phyloP scores from a whole-genome alignment of 2,113 vertebrate genomes.

The Tautogolabrus adspersus region DNA sequence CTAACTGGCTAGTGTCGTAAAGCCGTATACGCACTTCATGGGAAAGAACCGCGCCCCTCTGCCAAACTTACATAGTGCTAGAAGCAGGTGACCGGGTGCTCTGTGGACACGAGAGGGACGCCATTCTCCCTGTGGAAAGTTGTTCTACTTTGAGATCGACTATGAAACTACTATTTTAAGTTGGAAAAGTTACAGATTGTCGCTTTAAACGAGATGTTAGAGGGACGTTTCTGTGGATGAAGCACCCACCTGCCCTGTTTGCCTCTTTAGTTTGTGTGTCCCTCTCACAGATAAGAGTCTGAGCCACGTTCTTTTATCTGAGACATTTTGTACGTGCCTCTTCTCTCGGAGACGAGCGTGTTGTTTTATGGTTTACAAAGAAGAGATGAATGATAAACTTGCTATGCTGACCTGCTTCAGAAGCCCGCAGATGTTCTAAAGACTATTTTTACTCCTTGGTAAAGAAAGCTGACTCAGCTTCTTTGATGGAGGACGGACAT shows the following conservation, averaged over 20 bases:
- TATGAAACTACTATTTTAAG: too few relatives aligned
- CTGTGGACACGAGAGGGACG: too few relatives aligned
- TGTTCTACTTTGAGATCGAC: too few relatives aligned
- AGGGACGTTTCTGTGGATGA: background rate
- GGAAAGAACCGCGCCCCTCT: too few relatives aligned
- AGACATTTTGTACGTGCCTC: background rate
- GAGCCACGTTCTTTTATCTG: constrained; percentile 3
- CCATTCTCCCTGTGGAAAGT: too few relatives aligned
- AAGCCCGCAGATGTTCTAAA: background rate
- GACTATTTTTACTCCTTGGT: background rate
- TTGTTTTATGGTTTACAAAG: constrained; percentile 3
- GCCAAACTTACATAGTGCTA: too few relatives aligned
- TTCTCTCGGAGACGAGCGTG: background rate
- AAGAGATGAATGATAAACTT: constrained; percentile 29
- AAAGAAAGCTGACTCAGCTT: background rate
- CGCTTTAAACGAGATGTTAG: background rate
- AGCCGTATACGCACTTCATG: too few relatives aligned
- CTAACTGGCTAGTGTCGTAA: too few relatives aligned
- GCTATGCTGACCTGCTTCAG: constrained; percentile 2
- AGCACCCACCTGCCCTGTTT: too few relatives aligned
- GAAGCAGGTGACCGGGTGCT: too few relatives aligned
- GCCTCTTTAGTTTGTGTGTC: background rate
- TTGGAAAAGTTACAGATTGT: too few relatives aligned
- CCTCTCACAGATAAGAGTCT: background rate
- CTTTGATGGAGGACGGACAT: background rate